Percentiles rank a stretch among this genome's conserved stretches.
phyloP scores from a whole-genome alignment of 2,888 invertebrate species.

The Thera obeliscata region DNA sequence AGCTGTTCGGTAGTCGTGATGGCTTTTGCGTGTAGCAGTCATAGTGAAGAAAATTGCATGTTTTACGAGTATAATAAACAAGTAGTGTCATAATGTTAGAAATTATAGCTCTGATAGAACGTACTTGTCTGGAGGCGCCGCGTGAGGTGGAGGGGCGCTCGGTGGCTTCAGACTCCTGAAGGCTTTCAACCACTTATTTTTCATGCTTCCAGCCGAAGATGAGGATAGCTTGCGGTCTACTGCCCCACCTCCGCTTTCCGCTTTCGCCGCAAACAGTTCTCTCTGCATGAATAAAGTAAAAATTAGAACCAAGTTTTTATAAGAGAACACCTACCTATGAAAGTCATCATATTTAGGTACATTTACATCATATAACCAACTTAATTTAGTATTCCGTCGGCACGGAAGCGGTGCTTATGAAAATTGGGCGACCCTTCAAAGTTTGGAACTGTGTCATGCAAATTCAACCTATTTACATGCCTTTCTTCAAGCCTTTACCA shows the following conservation, averaged over 20 bases:
- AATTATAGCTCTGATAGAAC: slow-evolving; percentile 31
- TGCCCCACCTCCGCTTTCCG: slow-evolving; percentile 88
- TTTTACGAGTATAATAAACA: neutral
- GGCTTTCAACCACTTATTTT: slow-evolving; percentile 98
- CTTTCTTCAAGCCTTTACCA: slow-evolving; percentile 54
- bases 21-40: neutral
- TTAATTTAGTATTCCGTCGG: neutral
- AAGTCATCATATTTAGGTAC: neutral
- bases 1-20: neutral
- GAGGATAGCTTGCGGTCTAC: slow-evolving; percentile 94
- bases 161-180: slow-evolving; percentile 97
- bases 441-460: slow-evolving; percentile 62
- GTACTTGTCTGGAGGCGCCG: slow-evolving; percentile 78
- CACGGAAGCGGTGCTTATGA: slow-evolving; percentile 21
- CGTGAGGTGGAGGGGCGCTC: slow-evolving; percentile 82
- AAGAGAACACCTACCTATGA: neutral
- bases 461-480: slow-evolving; percentile 70
- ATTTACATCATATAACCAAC: neutral
- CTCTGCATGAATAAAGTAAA: slow-evolving; percentile 85
- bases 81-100: neutral
- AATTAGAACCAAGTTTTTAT: neutral
- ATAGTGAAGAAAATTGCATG: neutral
- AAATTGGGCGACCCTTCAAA: slow-evolving; percentile 34
- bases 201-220: slow-evolving; percentile 94
- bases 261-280: slow-evolving; percentile 92